Percentiles rank a stretch among this genome's conserved stretches.
Evolutionary conservation across 2,113 vertebrate species (phyloP).

Genomic region (Antechinus flavipes): DNA sequence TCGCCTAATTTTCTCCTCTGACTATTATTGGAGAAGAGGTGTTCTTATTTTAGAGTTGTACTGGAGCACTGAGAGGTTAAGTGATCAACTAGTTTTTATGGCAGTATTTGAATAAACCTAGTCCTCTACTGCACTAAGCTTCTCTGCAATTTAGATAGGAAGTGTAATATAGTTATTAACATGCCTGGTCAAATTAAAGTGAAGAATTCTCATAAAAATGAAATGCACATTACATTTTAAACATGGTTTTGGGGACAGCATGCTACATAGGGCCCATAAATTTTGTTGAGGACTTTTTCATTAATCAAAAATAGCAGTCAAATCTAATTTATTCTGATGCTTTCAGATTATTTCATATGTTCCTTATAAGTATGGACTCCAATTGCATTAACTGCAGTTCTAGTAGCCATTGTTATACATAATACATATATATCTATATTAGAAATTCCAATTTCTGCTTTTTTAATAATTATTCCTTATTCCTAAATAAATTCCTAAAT

Average conservation of each 20-base stretch:
- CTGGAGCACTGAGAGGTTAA: neutral
- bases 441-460: neutral
- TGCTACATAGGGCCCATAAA: neutral
- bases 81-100: neutral
- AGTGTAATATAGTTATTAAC: neutral
- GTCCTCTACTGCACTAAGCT: neutral
- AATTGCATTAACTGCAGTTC: constrained; percentile 92
- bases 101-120: neutral
- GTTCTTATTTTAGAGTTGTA: neutral
- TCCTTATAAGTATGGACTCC: constrained; percentile 93
- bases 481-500: neutral
- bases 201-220: constrained; percentile 32
- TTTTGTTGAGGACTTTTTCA: constrained; percentile 1
- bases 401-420: constrained; percentile 89
- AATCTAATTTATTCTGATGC: constrained; percentile 44
- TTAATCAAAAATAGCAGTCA: constrained; percentile 9
- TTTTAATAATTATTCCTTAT: neutral
- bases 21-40: neutral
- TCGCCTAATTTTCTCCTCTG: neutral
- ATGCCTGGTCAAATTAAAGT: neutral
- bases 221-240: constrained; percentile 42
- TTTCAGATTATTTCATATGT: constrained; percentile 58
- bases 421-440: neutral
- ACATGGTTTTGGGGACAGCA: neutral
- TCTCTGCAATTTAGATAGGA: neutral